Evolutionary conservation across 2,888 invertebrate species (phyloP), one percentile per base, ranked within the genome.

Genomic region (Pristionchus entomophagus): DNA sequence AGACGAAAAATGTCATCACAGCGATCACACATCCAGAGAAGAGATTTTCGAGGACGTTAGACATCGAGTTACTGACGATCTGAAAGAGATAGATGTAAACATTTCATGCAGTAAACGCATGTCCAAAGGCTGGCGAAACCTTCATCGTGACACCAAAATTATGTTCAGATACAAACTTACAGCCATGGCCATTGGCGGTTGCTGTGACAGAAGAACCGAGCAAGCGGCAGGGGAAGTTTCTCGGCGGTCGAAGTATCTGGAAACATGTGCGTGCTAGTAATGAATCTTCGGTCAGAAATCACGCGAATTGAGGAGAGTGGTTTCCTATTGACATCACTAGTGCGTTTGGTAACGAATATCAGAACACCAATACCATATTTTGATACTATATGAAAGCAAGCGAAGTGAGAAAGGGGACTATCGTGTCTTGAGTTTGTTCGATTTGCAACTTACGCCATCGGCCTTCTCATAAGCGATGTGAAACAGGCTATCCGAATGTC

Each of bases 191-290:
- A 82, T 59, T 1, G 82, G 82, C 2, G 82, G 59, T 38, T 82
- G 82, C 41, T 82, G 82, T 17, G 82, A 35, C 26, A 82, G 82
- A 22, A 59, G 56, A n/a, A 82, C 82, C 17, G 82, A 56, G 41
- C 32, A 32, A 6, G 82, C 82, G 4, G 82, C 82, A 35, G 82
- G 82, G 2, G 82, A 82, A 1, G 82, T 82, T 17, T 82, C 82
- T 26, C 59, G 22, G 4, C 59, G 38, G 17, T 82, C 82, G 82
- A 59, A 56, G 41, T 59, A 82, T 8, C 56, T 59, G 38, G 32
- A 53, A 0, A 19, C 14, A 14, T 1, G 6, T 29, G n/a, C n/a
- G n/a, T n/a, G n/a, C n/a, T n/a, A n/a, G n/a, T n/a, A n/a, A n/a
- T n/a, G n/a, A n/a, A n/a, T n/a, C n/a, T n/a, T n/a, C n/a, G n/a